Percentiles rank a stretch among this genome's conserved stretches.
Conservation (phyloP, 2,888 invertebrate genomes). For the Drosophila birchii region DNA sequence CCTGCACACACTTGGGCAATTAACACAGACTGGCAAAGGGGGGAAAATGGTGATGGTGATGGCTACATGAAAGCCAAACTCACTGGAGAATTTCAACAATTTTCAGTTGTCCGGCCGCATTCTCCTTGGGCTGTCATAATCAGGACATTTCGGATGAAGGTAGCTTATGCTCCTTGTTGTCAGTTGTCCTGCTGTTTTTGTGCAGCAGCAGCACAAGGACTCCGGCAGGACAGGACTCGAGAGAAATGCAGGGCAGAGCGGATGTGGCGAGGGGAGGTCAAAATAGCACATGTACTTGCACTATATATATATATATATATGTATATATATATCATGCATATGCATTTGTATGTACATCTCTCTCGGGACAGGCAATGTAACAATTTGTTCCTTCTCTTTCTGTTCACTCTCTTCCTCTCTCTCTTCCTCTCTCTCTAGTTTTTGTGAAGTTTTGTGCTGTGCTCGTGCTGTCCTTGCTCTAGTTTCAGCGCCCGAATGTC, state of each 20-base stretch:
- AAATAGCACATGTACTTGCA: conserved; percentile 17
- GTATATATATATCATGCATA: no score
- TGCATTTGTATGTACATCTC: conserved; percentile 14
- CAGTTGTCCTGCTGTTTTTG: conserved; percentile 39
- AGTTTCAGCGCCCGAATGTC: conserved; percentile 55
- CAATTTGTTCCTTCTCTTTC: conserved; percentile 39
- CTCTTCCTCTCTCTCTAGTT: conserved; percentile 41
- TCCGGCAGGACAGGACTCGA: conserved; percentile 50
- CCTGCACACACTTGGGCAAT: conserved; percentile 57
- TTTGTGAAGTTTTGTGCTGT: conserved; percentile 64
- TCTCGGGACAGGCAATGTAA: conserved; percentile 44
- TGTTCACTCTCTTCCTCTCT: conserved; percentile 31
- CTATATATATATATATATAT: no score
- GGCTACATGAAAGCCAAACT: conserved; percentile 52
- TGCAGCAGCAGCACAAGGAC: conserved; percentile 56
- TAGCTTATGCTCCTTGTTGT: conserved; percentile 54
- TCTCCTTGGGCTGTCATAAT: conserved; percentile 78
- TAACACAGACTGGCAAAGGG: conserved; percentile 53
- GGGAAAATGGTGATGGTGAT: conserved; percentile 11
- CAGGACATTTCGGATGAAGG: conserved; percentile 70
- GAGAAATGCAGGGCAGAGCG: conserved; percentile 46
- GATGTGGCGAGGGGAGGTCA: conserved; percentile 20
- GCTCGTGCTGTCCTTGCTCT: conserved; percentile 69
- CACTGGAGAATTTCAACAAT: conserved; percentile 65
- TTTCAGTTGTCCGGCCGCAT: conserved; percentile 56